Evolutionary conservation across 2,113 vertebrate species (phyloP).

Genomic region (Progne subis): DNA sequence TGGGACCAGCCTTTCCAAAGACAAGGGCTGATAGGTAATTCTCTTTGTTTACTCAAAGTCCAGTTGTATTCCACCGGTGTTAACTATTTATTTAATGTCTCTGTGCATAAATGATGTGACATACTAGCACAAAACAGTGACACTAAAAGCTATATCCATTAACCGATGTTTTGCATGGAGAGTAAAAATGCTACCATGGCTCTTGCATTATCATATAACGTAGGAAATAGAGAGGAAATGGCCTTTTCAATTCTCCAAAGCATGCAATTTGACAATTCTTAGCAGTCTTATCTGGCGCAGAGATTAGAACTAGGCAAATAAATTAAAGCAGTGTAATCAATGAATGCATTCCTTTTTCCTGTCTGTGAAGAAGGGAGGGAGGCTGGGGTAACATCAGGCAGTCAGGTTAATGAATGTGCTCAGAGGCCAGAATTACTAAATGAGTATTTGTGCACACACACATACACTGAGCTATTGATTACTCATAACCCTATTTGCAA

Average conservation of each 20-base stretch:
- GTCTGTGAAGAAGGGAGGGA: background rate
- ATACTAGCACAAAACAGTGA: background rate
- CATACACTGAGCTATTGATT: conserved; percentile 13
- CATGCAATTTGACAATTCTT: background rate
- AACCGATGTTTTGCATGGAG: background rate
- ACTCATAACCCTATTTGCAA: conserved; percentile 10
- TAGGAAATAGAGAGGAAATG: background rate
- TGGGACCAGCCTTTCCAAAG: background rate
- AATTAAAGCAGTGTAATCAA: conserved; percentile 46
- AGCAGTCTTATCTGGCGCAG: background rate
- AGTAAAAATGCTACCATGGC: background rate
- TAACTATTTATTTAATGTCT: conserved; percentile 18
- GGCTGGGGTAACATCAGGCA: background rate
- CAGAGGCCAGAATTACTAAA: conserved; percentile 3
- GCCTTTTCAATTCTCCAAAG: background rate
- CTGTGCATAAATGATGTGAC: background rate
- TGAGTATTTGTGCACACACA: background rate
- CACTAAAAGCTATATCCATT: conserved; percentile 2
- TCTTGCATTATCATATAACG: background rate
- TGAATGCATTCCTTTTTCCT: conserved; percentile 21
- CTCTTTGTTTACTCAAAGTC: background rate
- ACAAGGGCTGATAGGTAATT: background rate
- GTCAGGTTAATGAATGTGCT: background rate
- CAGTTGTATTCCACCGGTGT: background rate
- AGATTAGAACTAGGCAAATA: conserved; percentile 33